Percentiles rank a stretch among this genome's conserved stretches.
Conservation (phyloP, 2,113 vertebrate genomes). For the Corythornis madagascariensis region DNA sequence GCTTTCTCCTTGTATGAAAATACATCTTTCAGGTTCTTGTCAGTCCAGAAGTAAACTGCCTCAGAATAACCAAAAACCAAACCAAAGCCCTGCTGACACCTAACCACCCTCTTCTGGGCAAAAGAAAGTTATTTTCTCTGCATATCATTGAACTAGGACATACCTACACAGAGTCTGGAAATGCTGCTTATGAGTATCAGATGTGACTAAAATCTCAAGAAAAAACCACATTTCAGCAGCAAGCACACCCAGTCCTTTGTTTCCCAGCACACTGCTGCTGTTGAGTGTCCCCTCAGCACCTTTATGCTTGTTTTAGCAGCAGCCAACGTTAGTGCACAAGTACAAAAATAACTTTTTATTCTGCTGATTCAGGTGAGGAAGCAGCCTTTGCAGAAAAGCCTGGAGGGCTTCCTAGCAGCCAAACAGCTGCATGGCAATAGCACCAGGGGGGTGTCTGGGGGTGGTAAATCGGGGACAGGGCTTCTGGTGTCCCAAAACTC, state of each 20-base stretch:
- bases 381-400: not conserved
- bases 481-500: not conserved
- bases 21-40: not conserved
- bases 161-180: not conserved
- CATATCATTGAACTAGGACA: not conserved
- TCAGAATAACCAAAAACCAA: not conserved
- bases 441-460: not conserved
- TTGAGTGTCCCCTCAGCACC: not conserved
- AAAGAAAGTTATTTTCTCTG: not conserved
- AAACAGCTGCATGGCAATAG: not conserved
- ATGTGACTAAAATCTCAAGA: not conserved
- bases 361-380: not conserved
- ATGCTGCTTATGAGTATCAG: not conserved
- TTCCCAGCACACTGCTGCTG: accelerated
- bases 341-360: not conserved
- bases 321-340: not conserved
- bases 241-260: not conserved
- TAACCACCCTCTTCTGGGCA: not conserved
- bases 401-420: conserved; percentile 13
- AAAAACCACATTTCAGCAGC: not conserved
- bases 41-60: not conserved
- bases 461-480: not conserved
- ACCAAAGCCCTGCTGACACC: not conserved
- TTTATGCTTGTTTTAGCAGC: not conserved
- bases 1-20: not conserved